Evolutionary conservation across 1,140 invertebrate species (phyloP).

Genomic region (Penaeus indicus): DNA sequence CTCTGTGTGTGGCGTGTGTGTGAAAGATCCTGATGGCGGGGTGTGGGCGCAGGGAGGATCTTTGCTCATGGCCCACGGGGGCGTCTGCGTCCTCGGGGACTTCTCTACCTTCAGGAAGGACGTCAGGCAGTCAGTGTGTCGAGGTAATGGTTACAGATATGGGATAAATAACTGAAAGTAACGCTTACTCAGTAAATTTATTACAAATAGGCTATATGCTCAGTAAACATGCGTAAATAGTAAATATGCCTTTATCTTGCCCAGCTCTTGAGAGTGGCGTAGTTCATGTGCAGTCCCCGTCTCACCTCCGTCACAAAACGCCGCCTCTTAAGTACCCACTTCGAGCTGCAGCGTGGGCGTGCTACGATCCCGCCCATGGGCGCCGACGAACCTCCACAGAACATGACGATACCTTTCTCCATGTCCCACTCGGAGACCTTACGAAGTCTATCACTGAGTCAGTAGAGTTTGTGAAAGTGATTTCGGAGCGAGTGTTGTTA

Average conservation of each 20-base stretch:
- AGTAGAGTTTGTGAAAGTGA: not conserved
- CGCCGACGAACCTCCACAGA: not conserved
- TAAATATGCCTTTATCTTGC: not conserved
- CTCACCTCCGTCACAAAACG: slow-evolving; percentile 11
- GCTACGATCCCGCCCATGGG: slow-evolving; percentile 39
- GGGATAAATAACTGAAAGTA: too few relatives aligned
- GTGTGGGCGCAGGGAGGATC: slow-evolving; percentile 56
- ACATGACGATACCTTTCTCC: slow-evolving; percentile 41
- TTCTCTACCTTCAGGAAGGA: slow-evolving; percentile 56
- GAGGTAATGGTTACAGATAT: slow-evolving; percentile 23
- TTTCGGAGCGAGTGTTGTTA: too few relatives aligned
- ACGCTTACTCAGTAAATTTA: too few relatives aligned
- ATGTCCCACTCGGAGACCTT: slow-evolving; percentile 50
- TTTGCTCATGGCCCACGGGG: slow-evolving; percentile 53
- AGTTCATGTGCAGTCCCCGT: slow-evolving; percentile 38
- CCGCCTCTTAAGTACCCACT: slow-evolving; percentile 46
- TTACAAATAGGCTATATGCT: too few relatives aligned
- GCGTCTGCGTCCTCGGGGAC: slow-evolving; percentile 60
- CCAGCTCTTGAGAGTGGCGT: slow-evolving; percentile 56
- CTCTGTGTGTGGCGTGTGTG: slow-evolving; percentile 19
- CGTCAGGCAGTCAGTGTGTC: slow-evolving; percentile 38
- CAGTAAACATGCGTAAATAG: not conserved
- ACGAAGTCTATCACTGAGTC: slow-evolving; percentile 56
- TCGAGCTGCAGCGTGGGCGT: slow-evolving; percentile 55
- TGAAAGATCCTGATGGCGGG: slow-evolving; percentile 7